A percentile compares a stretch with the other conserved stretches of the same genome.
Evolutionary conservation across 2,888 invertebrate species (phyloP).

Genomic region (Ophioninae sp.): DNA sequence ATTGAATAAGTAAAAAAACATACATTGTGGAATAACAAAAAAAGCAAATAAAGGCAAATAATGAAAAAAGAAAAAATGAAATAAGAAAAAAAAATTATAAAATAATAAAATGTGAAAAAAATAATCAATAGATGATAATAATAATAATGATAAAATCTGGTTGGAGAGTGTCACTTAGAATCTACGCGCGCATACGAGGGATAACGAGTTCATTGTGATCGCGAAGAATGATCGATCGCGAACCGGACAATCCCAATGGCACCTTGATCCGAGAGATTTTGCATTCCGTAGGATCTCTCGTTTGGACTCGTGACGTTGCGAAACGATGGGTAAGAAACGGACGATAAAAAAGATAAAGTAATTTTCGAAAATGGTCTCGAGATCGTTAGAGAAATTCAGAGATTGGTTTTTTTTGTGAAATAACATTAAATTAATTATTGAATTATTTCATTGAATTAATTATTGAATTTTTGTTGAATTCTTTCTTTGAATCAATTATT

Average conservation of each 20-base stretch:
- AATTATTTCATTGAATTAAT: not conserved
- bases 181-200: constrained; percentile 5
- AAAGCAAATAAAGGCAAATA: not conserved
- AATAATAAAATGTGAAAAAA: too few species aligned
- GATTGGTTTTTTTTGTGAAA: too few species aligned
- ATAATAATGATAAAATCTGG: not conserved
- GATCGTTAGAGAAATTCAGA: not conserved
- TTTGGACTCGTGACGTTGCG: not conserved
- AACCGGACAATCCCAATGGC: not conserved
- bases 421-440: not conserved
- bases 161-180: not conserved
- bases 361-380: not conserved
- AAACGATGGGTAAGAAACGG: not conserved
- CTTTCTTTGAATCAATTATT: not conserved
- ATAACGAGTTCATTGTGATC: constrained; percentile 65
- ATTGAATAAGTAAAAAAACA: not conserved
- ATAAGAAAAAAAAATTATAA: too few species aligned
- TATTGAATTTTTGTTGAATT: not conserved
- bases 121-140: too few species aligned
- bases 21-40: not conserved
- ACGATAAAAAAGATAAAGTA: not conserved
- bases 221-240: constrained; percentile 59
- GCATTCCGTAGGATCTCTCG: not conserved
- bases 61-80: too few species aligned
- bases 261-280: not conserved